A percentile compares a stretch with the other conserved stretches of the same genome.
Conservation (phyloP, 2,797 vertebrate genomes). For the Poecilia gillii region DNA sequence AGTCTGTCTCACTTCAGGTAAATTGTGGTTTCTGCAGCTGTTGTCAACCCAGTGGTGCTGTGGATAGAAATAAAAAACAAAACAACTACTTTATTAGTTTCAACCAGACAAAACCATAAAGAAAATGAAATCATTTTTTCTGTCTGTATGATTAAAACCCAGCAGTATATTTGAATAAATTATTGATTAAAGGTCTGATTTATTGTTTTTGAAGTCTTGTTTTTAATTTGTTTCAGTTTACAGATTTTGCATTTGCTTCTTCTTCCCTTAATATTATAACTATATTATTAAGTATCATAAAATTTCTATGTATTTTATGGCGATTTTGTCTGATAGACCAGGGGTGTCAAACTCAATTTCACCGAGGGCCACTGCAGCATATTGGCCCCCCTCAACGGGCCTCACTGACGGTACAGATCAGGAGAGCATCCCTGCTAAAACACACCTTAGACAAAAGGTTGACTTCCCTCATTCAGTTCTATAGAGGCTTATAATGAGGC, state of each 20-base stretch:
- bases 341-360: too few species aligned
- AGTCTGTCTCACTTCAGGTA: background rate
- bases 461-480: too few species aligned
- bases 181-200: background rate
- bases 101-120: background rate
- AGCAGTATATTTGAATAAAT: constrained; percentile 3
- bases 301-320: background rate
- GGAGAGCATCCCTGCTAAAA: too few species aligned
- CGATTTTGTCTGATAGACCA: background rate
- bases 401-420: too few species aligned
- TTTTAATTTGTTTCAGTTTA: background rate
- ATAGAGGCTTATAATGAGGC: too few species aligned
- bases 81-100: background rate
- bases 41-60: constrained; percentile 3
- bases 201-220: background rate
- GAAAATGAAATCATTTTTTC: background rate
- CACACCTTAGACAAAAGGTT: too few species aligned
- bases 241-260: background rate
- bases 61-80: background rate
- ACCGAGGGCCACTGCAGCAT: too few species aligned
- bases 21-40: constrained; percentile 3
- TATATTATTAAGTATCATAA: too few species aligned
- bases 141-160: background rate
- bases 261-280: background rate
- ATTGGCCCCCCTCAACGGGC: too few species aligned